Evolutionary conservation across 37 sponge, comb jelly and placozoan species (phyloP).

Genomic region (Corticium candelabrum): DNA sequence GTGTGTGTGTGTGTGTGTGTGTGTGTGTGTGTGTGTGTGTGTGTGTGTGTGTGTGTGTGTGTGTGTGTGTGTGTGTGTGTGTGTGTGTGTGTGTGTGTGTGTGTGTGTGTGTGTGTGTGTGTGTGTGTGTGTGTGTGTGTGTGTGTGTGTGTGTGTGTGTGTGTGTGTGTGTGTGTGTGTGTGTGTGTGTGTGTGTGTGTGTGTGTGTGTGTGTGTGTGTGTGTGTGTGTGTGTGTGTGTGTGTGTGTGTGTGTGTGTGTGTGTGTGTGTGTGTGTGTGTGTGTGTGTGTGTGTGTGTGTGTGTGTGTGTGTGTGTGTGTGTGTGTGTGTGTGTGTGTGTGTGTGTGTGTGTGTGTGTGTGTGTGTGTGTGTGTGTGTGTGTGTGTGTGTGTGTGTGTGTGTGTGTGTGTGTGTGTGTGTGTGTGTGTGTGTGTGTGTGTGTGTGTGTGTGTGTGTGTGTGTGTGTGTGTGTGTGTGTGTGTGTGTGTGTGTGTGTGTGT

Average conservation of each 20-base stretch:
- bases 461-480: constrained; percentile 5
- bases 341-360: neutral
- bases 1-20: no score
- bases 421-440: constrained; percentile 5
- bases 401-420: constrained; percentile 5
- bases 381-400: constrained; percentile 1
- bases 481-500: constrained; percentile 5
- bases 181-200: constrained; percentile 1
- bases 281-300: constrained; percentile 5
- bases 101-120: no score
- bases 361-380: constrained; percentile 3
- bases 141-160: no score
- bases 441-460: constrained; percentile 5
- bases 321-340: constrained; percentile 12
- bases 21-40: no score
- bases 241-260: constrained; percentile 5
- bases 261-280: constrained; percentile 5
- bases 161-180: no score
- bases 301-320: neutral
- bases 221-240: constrained; percentile 5
- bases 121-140: no score
- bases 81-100: no score
- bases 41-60: no score
- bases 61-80: no score
- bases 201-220: neutral